Conservation (phyloP, 2,113 vertebrate genomes). For the Chamaetylas fuelleborni region DNA sequence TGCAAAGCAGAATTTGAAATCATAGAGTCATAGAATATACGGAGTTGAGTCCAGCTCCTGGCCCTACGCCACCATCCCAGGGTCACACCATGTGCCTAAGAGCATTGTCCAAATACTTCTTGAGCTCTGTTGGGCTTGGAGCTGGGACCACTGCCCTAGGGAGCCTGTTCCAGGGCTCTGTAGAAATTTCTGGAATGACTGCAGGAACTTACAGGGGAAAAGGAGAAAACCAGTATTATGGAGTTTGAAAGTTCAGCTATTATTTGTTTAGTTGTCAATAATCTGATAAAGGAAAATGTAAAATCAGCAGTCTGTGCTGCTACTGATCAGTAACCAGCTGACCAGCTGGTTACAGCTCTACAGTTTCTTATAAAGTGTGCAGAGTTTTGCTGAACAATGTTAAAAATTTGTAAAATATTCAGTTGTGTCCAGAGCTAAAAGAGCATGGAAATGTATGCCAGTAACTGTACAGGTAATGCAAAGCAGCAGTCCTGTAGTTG, state of each 20-base stretch:
- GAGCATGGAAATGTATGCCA: background rate
- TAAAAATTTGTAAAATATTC: background rate
- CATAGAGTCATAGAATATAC: background rate
- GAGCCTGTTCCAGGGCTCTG: background rate
- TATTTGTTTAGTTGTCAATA: background rate
- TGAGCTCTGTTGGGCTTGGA: background rate
- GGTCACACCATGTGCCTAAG: background rate
- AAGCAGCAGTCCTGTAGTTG: background rate
- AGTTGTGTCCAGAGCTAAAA: background rate
- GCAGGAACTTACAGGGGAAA: background rate
- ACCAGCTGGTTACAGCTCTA: background rate
- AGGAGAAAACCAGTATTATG: background rate
- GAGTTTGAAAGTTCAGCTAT: background rate
- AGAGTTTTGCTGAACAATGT: background rate
- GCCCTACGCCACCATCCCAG: too few relatives aligned
- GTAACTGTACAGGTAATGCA: background rate
- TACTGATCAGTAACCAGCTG: background rate
- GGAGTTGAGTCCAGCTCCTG: background rate
- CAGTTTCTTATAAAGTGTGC: background rate
- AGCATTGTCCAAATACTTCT: background rate
- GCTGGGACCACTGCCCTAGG: background rate
- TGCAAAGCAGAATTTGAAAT: background rate
- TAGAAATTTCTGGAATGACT: background rate
- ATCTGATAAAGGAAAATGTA: background rate
- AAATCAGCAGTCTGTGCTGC: background rate